phyloP scores from a whole-genome alignment of 2,888 invertebrate species.

The Nemapogon koenigi region DNA sequence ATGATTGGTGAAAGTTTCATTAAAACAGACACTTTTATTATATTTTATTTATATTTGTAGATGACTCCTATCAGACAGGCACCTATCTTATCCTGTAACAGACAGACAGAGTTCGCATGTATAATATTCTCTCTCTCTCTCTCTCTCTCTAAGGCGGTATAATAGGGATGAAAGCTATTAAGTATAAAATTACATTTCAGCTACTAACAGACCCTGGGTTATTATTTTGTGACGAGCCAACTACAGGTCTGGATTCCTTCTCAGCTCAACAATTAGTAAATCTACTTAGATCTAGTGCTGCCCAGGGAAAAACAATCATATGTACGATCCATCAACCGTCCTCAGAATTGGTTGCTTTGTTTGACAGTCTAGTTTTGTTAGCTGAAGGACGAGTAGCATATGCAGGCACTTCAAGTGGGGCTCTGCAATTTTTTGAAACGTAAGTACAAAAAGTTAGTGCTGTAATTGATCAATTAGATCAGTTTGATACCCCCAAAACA shows the following conservation, averaged over 20 bases:
- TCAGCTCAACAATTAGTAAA: constrained; percentile 87
- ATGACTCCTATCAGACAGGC: no score
- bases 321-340: constrained; percentile 96
- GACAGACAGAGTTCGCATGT: no score
- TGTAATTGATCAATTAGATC: no score
- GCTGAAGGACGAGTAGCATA: constrained; percentile 89
- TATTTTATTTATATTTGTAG: no score
- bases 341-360: constrained; percentile 84
- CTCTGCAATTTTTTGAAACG: constrained; percentile 65
- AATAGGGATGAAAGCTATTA: no score
- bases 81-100: no score
- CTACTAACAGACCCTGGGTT: constrained; percentile 89
- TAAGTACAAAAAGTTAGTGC: constrained; percentile 25
- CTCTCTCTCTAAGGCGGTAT: no score
- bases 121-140: no score
- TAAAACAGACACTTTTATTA: no score
- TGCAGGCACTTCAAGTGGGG: constrained; percentile 70
- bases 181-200: no score
- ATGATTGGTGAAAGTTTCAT: no score
- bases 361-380: constrained; percentile 78
- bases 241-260: constrained; percentile 91
- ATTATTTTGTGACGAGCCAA: constrained; percentile 95
- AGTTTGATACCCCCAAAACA: no score
- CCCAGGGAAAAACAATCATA: constrained; percentile 83
- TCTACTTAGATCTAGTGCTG: constrained; percentile 72